phyloP scores from a whole-genome alignment of 2,888 invertebrate genomes.

The Lasiommata megera region DNA sequence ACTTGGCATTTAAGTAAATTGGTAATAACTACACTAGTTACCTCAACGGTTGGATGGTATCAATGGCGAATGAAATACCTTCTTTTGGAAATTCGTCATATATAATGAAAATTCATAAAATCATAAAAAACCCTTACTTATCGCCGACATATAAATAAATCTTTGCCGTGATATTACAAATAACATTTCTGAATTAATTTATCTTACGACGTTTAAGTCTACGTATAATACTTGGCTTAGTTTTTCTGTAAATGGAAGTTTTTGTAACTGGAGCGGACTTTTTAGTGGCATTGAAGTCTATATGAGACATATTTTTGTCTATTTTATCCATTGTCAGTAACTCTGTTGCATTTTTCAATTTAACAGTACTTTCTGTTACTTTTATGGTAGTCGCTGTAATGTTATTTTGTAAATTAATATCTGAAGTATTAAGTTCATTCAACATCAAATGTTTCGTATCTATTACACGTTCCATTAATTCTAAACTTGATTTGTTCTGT shows the following conservation, averaged over 20 bases:
- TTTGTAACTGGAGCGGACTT: slow-evolving; percentile 26
- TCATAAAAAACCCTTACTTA: too few species aligned
- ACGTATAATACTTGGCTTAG: slow-evolving; percentile 40
- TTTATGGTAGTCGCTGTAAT: background rate
- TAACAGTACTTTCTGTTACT: background rate
- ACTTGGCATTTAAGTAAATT: background rate
- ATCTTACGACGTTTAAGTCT: slow-evolving; percentile 40
- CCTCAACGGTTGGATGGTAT: background rate
- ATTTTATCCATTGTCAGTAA: background rate
- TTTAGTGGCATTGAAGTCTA: slow-evolving; percentile 9
- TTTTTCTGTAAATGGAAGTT: slow-evolving; percentile 38
- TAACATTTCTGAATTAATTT: background rate
- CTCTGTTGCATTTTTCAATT: background rate
- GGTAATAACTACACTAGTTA: background rate
- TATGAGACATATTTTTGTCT: background rate
- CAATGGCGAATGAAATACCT: too few species aligned
- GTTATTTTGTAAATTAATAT: background rate
- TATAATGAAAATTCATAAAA: too few species aligned
- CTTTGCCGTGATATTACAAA: background rate
- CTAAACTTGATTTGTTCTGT: slow-evolving; percentile 56
- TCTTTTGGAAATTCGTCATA: too few species aligned
- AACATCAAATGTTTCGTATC: slow-evolving; percentile 13
- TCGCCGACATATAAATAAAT: too few species aligned
- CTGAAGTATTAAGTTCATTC: background rate
- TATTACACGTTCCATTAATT: slow-evolving; percentile 44